Evolutionary conservation across 2,113 vertebrate genomes (phyloP).

Genomic region (Laticauda laticaudata): DNA sequence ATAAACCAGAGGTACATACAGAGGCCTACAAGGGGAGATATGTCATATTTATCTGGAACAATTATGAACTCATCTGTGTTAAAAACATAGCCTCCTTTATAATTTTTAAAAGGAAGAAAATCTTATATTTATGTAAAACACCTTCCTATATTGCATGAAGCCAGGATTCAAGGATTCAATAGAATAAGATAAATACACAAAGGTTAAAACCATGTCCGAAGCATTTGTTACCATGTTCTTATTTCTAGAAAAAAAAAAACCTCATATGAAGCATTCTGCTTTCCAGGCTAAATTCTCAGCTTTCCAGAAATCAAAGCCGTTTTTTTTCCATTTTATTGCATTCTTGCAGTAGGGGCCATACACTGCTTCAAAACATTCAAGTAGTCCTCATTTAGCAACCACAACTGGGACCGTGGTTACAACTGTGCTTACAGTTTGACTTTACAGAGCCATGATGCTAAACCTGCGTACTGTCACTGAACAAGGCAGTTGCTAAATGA

Average conservation of each 20-base stretch:
- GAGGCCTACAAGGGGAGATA: background rate
- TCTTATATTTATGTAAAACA: background rate
- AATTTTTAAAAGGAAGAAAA: background rate
- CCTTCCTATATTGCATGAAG: background rate
- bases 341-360: background rate
- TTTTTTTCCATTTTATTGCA: background rate
- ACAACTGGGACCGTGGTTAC: background rate
- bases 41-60: background rate
- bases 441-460: background rate
- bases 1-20: background rate
- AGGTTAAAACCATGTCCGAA: background rate
- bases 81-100: background rate
- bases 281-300: background rate
- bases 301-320: background rate
- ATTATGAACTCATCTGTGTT: background rate
- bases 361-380: background rate
- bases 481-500: background rate
- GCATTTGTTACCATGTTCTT: background rate
- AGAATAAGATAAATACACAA: background rate
- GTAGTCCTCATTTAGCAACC: background rate
- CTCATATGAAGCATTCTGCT: background rate
- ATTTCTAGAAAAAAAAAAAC: background rate
- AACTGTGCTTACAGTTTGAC: background rate
- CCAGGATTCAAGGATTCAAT: background rate
- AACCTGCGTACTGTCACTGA: background rate